Evolutionary conservation across 2,888 invertebrate genomes (phyloP).

Genomic region (Eristalis intricaria): DNA sequence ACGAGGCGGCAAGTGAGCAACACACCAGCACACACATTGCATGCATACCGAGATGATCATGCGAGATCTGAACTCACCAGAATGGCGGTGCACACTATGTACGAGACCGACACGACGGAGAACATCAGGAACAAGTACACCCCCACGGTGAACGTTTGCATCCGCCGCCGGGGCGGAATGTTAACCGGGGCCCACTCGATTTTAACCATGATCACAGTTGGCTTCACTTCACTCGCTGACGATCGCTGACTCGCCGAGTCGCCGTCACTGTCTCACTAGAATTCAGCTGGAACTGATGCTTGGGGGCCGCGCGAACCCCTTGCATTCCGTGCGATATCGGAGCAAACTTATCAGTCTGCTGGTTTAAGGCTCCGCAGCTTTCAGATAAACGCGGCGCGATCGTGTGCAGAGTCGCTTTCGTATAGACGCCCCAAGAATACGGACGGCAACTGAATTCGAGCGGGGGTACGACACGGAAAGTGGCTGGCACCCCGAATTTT

Average conservation of each 20-base stretch:
- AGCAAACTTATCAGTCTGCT: background rate
- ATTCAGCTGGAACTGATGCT: background rate
- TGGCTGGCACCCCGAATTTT: background rate
- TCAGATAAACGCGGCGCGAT: background rate
- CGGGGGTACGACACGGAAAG: background rate
- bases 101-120: slow-evolving; percentile 83
- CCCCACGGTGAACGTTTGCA: slow-evolving; percentile 91
- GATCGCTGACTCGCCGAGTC: background rate
- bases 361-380: background rate
- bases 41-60: background rate
- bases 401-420: background rate
- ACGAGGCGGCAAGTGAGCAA: background rate
- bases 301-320: background rate
- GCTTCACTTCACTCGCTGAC: background rate
- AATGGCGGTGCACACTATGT: slow-evolving; percentile 75
- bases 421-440: background rate
- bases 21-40: background rate
- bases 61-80: slow-evolving; percentile 30
- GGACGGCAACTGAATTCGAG: background rate
- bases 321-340: background rate
- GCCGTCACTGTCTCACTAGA: background rate
- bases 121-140: slow-evolving; percentile 87
- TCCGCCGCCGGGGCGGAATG: slow-evolving; percentile 88
- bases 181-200: slow-evolving; percentile 93
- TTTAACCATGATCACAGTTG: slow-evolving; percentile 80